Conservation (phyloP, 2,888 invertebrate species). For the Neoitamus cyanurus region DNA sequence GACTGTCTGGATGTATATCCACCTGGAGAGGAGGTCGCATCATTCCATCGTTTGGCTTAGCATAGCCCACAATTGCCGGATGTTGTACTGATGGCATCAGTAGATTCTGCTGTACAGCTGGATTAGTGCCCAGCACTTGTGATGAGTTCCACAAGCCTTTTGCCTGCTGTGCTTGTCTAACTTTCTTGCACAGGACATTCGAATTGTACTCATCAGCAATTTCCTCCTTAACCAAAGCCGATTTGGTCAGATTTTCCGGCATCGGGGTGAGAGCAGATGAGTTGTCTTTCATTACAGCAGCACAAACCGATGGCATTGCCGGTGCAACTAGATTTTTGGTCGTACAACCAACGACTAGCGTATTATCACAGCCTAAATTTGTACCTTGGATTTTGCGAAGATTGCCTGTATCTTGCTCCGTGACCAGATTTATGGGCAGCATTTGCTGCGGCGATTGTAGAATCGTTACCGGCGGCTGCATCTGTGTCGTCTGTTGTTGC, state of each 20-base stretch:
- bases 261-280: conserved; percentile 53
- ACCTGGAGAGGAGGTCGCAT: conserved; percentile 67
- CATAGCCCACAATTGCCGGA: conserved; percentile 49
- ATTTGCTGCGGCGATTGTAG: conserved; percentile 58
- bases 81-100: conserved; percentile 21
- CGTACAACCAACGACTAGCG: conserved; percentile 53
- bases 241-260: conserved; percentile 62
- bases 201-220: conserved; percentile 62
- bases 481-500: conserved; percentile 28
- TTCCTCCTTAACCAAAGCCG: conserved; percentile 61
- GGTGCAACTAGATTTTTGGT: conserved; percentile 50
- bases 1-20: conserved; percentile 50
- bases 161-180: conserved; percentile 65
- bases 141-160: conserved; percentile 61
- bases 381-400: conserved; percentile 53
- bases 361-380: conserved; percentile 55
- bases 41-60: conserved; percentile 58
- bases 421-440: conserved; percentile 64
- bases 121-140: not conserved
- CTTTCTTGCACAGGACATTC: conserved; percentile 65
- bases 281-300: conserved; percentile 12
- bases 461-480: conserved; percentile 13
- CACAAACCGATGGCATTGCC: conserved; percentile 46
- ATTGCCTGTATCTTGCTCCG: conserved; percentile 56
- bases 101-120: conserved; percentile 15